phyloP scores from a whole-genome alignment of 2,797 vertebrate species.

The Acridotheres tristis region DNA sequence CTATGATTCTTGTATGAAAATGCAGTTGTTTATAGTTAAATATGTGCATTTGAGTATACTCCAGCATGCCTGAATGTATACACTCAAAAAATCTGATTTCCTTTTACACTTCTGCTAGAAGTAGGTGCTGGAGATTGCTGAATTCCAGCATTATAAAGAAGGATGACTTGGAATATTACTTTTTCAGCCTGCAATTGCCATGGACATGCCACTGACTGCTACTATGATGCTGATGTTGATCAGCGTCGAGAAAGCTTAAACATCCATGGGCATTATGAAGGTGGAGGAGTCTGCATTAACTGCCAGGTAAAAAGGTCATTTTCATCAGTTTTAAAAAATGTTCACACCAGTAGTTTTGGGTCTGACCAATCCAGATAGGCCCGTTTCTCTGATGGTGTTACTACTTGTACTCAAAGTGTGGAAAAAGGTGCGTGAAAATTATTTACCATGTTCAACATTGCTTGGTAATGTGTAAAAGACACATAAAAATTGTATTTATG shows the following conservation, averaged over 20 bases:
- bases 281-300: conserved; percentile 91
- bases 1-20: background rate
- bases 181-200: conserved; percentile 92
- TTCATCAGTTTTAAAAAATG: background rate
- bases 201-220: conserved; percentile 89
- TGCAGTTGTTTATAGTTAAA: background rate
- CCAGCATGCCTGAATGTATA: background rate
- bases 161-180: conserved; percentile 11
- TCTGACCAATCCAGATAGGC: background rate
- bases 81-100: background rate
- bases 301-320: conserved; percentile 86
- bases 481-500: background rate
- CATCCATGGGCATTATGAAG: conserved; percentile 82
- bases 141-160: background rate
- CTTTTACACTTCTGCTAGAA: background rate
- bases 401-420: background rate
- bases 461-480: background rate
- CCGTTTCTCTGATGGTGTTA: background rate
- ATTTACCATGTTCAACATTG: background rate
- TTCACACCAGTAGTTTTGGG: background rate
- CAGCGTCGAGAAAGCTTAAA: conserved; percentile 85
- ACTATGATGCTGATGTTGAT: conserved; percentile 88
- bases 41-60: background rate
- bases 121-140: background rate
- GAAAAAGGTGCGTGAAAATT: background rate